Base-by-base conservation (phyloP, 1,140 invertebrate genomes). In the Bilobella aurantiaca region DNA sequence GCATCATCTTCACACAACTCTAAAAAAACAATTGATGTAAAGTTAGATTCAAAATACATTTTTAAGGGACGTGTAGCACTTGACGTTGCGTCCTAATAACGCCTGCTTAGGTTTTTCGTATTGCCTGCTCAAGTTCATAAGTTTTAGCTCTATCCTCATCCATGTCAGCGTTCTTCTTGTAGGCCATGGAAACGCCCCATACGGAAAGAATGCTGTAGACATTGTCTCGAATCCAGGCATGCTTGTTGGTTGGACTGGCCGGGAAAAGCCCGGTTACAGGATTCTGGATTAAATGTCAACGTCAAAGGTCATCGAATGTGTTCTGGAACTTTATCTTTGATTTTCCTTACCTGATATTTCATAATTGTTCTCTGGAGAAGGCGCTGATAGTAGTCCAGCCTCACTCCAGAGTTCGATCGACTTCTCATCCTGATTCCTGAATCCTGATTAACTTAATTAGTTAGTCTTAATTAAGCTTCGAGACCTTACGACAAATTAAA, bases 191-290 rank as follows among this genome's bases (percentile, higher is more conserved):
- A 1, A 99, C 80, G 14, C 93, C 95, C 97, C 97, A 99, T 12
- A 99, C 91, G 18, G 94, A 89, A 66, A 98, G 79, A 72, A 97
- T 93, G 69, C 92, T 94, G 75, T 99, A 99, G 0, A 99, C 84
- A 83, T 99, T 99, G 76, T 99, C 96, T 21, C 97, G 82, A 64
- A 99, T 92, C 96, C 96, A 99, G 0, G 96, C 94, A 83, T 99
- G 93, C 65, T 89, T 84, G 75, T 91, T 92, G 1, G 87, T 85
- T 49, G 84, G 81, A 74, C 88, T 93, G 1, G 90, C 86, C 74
- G 90, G 87, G 79, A 98, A 87, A 28, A 98, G 79, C 16, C 96
- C 95, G 63, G 93, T 97, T 0, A 96, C 90, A 27, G 93, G 91
- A 80, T 97, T 88, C 83, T 98, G 73, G 58, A 76, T 76, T 62